Percentiles rank a stretch among this genome's conserved stretches.
phyloP scores from a whole-genome alignment of 2,113 vertebrate species.

The Elaphurus davidianus region DNA sequence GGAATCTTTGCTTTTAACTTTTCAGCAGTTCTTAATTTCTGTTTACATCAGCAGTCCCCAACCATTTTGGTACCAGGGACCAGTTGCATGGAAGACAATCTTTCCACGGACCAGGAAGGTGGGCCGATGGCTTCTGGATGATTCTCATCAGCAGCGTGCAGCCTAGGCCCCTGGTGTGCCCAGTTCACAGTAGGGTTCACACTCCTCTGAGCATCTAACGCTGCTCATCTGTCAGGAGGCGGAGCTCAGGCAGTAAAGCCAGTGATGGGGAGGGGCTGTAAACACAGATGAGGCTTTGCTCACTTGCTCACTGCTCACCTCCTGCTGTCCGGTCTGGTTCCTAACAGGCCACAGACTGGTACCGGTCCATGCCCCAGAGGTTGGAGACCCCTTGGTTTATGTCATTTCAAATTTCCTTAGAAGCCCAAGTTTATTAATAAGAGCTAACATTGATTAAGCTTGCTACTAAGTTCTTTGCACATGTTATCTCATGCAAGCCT shows the following conservation, averaged over 20 bases:
- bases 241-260: not conserved
- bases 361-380: not conserved
- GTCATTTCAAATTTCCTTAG: not conserved
- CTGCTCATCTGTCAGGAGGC: not conserved
- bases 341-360: not conserved
- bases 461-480: not conserved
- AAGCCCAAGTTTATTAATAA: not conserved
- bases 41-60: not conserved
- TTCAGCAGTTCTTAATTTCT: not conserved
- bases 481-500: not conserved
- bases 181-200: not conserved
- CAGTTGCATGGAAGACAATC: not conserved
- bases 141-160: accelerated
- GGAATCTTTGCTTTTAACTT: not conserved
- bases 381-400: not conserved
- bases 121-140: not conserved
- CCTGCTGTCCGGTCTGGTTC: not conserved
- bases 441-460: not conserved
- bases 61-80: not conserved
- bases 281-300: not conserved
- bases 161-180: not conserved
- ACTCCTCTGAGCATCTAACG: not conserved
- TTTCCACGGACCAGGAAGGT: not conserved
- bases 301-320: not conserved
- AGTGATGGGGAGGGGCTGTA: not conserved